Conservation (phyloP, 2,113 vertebrate genomes). For the Cyphomyrus plagiostoma region DNA sequence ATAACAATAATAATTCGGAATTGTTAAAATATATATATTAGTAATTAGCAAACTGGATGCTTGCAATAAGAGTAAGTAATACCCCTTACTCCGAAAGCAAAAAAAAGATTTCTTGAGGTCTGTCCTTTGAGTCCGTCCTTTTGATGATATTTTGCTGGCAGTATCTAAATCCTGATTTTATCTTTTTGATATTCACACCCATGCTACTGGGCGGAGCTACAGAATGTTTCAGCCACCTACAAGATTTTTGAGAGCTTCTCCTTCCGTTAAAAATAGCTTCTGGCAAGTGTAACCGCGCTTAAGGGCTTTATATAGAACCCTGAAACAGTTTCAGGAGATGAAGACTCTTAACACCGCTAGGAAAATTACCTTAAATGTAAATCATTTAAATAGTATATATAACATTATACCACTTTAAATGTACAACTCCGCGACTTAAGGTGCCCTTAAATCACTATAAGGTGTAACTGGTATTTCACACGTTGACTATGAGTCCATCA, state of each 20-base stretch:
- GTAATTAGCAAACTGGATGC: background rate
- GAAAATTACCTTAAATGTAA: conserved; percentile 3
- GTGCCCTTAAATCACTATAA: background rate
- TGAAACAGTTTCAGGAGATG: conserved; percentile 55
- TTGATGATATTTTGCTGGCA: background rate
- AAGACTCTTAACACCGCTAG: background rate
- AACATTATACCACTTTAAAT: background rate
- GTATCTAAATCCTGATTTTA: background rate
- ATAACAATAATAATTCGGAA: background rate
- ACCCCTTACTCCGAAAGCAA: background rate
- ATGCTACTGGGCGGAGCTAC: background rate
- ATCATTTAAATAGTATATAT: background rate
- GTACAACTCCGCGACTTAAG: background rate
- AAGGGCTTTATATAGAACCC: conserved; percentile 44
- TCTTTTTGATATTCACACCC: background rate
- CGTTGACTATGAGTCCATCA: background rate
- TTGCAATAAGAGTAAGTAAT: background rate
- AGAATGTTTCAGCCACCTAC: background rate
- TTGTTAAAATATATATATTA: background rate
- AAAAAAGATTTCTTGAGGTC: background rate
- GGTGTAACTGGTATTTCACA: background rate
- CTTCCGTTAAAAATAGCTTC: conserved; percentile 60
- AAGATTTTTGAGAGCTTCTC: conserved; percentile 32
- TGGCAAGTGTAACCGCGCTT: conserved; percentile 46
- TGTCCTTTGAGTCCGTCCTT: background rate